These are phyloP conservation scores for Spheniscus mendiculus DNA, from an alignment of 2,113 vertebrate species.

Conservation along the genomic window DNA sequence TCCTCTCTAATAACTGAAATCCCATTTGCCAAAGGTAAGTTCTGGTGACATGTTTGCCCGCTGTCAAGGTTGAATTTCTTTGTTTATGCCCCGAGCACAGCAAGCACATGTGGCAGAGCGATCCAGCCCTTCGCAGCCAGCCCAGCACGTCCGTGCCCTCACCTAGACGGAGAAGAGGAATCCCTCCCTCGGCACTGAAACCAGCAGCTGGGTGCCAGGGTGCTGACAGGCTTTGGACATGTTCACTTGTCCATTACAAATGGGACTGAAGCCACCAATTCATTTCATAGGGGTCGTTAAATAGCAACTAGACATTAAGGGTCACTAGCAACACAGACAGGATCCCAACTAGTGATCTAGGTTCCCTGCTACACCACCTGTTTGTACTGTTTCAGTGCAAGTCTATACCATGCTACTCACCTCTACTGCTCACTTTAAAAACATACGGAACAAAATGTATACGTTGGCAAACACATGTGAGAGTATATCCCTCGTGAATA, in stretches of 20 bases:
- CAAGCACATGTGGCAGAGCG: neutral
- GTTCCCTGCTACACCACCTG: neutral
- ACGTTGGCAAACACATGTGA: neutral
- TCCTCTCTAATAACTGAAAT: neutral
- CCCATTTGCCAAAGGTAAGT: neutral
- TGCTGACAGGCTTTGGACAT: neutral
- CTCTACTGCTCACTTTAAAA: neutral
- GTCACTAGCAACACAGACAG: neutral
- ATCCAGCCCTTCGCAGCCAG: neutral
- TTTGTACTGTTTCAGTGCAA: neutral
- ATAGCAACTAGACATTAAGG: neutral
- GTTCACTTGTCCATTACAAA: neutral
- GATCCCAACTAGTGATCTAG: neutral
- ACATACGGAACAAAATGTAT: neutral
- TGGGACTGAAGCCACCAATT: neutral
- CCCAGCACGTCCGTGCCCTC: neutral
- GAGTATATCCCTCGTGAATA: neutral
- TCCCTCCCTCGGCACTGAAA: neutral
- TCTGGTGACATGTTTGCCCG: neutral
- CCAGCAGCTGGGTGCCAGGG: neutral
- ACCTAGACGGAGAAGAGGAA: neutral
- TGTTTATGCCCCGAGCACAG: neutral
- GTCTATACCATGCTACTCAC: neutral
- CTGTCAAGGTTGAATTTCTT: slow-evolving; percentile 1
- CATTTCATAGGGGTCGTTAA: neutral